These are phyloP conservation scores for Coturnix japonica DNA, from an alignment of 2,113 vertebrate genomes.

Conservation along the genomic window DNA sequence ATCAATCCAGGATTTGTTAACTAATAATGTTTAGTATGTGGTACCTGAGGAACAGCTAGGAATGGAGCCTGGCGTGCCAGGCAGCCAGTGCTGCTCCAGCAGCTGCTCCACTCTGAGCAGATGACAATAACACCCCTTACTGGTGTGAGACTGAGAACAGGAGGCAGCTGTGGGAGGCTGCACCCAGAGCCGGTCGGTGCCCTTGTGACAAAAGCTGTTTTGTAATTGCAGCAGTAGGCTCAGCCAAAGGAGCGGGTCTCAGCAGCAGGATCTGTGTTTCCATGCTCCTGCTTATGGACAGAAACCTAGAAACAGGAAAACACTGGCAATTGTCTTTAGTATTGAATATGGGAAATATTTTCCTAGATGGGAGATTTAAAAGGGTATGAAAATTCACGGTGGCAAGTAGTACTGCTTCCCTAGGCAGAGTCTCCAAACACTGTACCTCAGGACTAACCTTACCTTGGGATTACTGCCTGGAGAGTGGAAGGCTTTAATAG, in stretches of 20 bases:
- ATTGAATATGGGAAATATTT: neutral
- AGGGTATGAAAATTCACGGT: neutral
- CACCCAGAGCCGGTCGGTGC: neutral
- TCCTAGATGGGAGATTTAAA: neutral
- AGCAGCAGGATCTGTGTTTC: neutral
- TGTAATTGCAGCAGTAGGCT: neutral
- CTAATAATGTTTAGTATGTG: neutral
- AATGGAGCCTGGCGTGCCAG: neutral
- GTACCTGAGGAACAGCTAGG: neutral
- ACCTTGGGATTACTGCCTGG: neutral
- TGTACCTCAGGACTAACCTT: neutral
- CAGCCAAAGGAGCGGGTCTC: neutral
- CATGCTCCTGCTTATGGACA: neutral
- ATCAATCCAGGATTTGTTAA: neutral
- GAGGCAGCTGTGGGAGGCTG: neutral
- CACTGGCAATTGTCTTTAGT: neutral
- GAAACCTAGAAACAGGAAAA: neutral
- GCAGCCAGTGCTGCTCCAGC: neutral
- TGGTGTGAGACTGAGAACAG: neutral
- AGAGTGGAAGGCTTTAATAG: neutral
- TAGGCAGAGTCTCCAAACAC: neutral
- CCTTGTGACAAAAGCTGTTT: constrained; percentile 1
- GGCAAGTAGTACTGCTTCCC: neutral
- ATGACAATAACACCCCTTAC: neutral
- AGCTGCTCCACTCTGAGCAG: neutral